A percentile compares a stretch with the other conserved stretches of the same genome.
Conservation (phyloP, 2,113 vertebrate genomes). For the Oncorhynchus nerka region DNA sequence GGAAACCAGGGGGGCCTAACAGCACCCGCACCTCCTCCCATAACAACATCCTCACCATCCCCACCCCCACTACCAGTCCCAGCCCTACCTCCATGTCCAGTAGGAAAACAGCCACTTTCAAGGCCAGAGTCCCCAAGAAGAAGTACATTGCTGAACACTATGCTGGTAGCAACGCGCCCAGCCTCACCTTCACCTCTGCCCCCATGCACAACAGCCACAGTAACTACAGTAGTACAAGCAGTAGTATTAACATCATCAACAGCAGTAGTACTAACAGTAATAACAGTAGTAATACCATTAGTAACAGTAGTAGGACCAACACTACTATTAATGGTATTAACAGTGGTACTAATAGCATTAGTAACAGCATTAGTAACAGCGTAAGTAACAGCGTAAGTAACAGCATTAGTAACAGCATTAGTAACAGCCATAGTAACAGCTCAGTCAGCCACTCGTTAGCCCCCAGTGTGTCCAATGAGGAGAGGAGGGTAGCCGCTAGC, state of each 20-base stretch:
- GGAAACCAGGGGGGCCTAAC: constrained; percentile 42
- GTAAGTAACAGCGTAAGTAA: constrained; percentile 10
- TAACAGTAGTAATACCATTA: constrained; percentile 16
- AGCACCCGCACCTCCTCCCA: constrained; percentile 38
- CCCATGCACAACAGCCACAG: constrained; percentile 54
- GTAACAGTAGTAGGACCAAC: too few relatives aligned
- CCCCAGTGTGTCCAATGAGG: too few relatives aligned
- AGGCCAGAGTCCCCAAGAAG: constrained; percentile 86
- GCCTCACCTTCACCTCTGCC: constrained; percentile 52
- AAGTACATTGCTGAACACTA: constrained; percentile 86
- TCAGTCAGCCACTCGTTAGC: constrained; percentile 42
- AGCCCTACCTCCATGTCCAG: constrained; percentile 59
- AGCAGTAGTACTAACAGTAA: constrained; percentile 33
- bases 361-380: constrained; percentile 17
- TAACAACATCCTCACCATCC: constrained; percentile 39
- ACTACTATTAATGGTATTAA: constrained; percentile 24
- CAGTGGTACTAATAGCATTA: too few relatives aligned
- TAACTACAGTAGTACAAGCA: constrained; percentile 22
- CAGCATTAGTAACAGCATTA: constrained; percentile 36
- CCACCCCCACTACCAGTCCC: constrained; percentile 51
- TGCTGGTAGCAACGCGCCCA: constrained; percentile 57
- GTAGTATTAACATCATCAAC: too few relatives aligned
- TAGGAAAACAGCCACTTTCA: constrained; percentile 90
- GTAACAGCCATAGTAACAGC: too few relatives aligned
- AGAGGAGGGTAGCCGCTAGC: too few relatives aligned